Evolutionary conservation across 2,113 vertebrate species (phyloP).

Genomic region (Petaurus breviceps): DNA sequence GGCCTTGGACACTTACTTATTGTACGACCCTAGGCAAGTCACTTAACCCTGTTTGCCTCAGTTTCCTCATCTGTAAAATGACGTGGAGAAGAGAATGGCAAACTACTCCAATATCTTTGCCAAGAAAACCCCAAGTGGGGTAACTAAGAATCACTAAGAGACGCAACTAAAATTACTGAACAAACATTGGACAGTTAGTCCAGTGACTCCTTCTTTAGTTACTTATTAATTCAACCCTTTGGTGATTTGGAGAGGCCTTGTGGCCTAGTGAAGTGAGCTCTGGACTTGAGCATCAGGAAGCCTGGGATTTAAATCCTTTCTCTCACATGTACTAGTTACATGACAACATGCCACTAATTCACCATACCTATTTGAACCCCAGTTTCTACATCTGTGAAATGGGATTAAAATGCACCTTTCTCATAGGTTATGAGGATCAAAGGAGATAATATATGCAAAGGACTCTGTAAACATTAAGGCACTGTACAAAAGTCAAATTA

Average conservation of each 20-base stretch:
- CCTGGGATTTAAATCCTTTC: neutral
- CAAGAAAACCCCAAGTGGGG: neutral
- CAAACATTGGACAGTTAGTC: neutral
- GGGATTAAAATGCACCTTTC: neutral
- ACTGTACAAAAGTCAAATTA: neutral
- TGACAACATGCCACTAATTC: neutral
- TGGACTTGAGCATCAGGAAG: neutral
- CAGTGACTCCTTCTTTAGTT: neutral
- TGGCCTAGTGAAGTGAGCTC: neutral
- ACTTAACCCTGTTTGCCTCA: neutral
- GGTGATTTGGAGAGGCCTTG: neutral
- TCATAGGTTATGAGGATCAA: neutral
- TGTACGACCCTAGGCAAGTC: neutral
- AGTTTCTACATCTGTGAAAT: neutral
- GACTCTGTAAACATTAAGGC: neutral
- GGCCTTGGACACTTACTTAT: neutral
- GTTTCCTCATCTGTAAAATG: neutral
- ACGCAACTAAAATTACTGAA: neutral
- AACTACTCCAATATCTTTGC: neutral
- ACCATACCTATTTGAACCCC: neutral
- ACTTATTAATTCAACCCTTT: conserved; percentile 29
- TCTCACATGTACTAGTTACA: neutral
- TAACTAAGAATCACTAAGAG: neutral
- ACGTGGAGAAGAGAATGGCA: neutral
- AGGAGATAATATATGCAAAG: neutral